A percentile compares a stretch with the other conserved stretches of the same genome.
Evolutionary conservation across 2,113 vertebrate genomes (phyloP).

Genomic region (Rhombomys opimus): DNA sequence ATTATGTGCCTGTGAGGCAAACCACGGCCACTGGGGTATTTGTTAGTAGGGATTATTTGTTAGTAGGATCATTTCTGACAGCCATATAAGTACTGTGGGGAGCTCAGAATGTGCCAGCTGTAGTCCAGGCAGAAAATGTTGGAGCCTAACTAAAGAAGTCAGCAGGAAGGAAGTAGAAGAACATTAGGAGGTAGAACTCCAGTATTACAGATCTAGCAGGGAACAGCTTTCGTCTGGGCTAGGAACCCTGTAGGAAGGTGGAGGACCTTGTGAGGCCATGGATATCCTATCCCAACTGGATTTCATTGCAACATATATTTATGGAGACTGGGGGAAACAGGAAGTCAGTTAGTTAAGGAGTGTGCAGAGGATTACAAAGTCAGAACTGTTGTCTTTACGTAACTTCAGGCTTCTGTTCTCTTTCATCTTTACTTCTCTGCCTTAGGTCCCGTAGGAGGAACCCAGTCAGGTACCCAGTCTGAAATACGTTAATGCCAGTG

Average conservation of each 20-base stretch:
- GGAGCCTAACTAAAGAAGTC: background rate
- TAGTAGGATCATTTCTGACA: background rate
- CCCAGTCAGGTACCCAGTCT: conserved; percentile 6
- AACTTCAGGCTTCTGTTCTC: background rate
- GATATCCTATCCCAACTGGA: background rate
- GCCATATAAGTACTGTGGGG: background rate
- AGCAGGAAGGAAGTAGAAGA: background rate
- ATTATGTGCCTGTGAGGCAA: background rate
- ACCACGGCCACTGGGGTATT: background rate
- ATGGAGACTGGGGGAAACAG: background rate
- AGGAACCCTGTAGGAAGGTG: background rate
- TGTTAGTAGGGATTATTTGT: background rate
- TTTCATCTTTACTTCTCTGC: conserved; percentile 43
- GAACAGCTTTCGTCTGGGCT: background rate
- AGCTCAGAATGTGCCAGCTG: background rate
- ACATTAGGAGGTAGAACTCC: background rate
- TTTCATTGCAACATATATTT: background rate
- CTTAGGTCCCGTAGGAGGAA: conserved; percentile 55
- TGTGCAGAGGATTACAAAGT: background rate
- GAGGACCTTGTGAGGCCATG: background rate
- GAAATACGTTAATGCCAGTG: background rate
- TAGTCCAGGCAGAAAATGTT: background rate
- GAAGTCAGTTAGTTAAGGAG: background rate
- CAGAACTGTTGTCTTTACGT: background rate
- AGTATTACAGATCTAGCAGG: background rate